These are phyloP conservation scores for Thunnus maccoyii DNA, from an alignment of 2,113 vertebrate genomes.

Conservation along the genomic window DNA sequence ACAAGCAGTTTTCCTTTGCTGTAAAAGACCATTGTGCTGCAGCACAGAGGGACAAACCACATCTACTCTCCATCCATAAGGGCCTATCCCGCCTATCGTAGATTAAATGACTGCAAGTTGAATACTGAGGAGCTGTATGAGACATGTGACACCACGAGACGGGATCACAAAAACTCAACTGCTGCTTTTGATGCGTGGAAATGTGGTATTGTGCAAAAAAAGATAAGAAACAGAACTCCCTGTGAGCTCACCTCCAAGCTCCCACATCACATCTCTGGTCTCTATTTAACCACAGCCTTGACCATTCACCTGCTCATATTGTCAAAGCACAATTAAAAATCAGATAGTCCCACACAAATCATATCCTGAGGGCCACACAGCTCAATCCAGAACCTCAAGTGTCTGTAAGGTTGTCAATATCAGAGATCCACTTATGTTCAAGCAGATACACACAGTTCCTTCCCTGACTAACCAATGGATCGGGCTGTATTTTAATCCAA, in stretches of 20 bases:
- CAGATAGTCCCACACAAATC: conserved; percentile 11
- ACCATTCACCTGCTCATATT: conserved; percentile 18
- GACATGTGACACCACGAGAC: conserved; percentile 56
- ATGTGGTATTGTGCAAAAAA: conserved; percentile 35
- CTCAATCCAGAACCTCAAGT: background rate
- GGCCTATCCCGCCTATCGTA: conserved; percentile 1
- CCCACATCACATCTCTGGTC: conserved; percentile 8
- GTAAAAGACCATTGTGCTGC: conserved; percentile 54
- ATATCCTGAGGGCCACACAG: background rate
- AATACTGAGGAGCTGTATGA: conserved; percentile 36
- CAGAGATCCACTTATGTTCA: background rate
- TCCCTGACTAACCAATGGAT: conserved; percentile 20
- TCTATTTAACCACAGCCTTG: background rate
- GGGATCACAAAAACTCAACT: conserved; percentile 12
- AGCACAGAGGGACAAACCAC: conserved; percentile 34
- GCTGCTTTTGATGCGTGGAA: conserved; percentile 31
- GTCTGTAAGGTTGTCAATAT: background rate
- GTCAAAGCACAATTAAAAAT: conserved; percentile 24
- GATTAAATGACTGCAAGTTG: conserved; percentile 55
- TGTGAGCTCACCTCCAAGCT: conserved; percentile 37
- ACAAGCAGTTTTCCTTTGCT: conserved; percentile 45
- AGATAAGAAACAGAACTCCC: conserved; percentile 9
- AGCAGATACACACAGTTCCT: background rate
- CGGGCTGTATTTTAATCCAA: conserved; percentile 56
- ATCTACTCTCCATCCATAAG: conserved; percentile 5